phyloP scores from a whole-genome alignment of 1,140 invertebrate genomes.

The Drosophila ambigua region DNA sequence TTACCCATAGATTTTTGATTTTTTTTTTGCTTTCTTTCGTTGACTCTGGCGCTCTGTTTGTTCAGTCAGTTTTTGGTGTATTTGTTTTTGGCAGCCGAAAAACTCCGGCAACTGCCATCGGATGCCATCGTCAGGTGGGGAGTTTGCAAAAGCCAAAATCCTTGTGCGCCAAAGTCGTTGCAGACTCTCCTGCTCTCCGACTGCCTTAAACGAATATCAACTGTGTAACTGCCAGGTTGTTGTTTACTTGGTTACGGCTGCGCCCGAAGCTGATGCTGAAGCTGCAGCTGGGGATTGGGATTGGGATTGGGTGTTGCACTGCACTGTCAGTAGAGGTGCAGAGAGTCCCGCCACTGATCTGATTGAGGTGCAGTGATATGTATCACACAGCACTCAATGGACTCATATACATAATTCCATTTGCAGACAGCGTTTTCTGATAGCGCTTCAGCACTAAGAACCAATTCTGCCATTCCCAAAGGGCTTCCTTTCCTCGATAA shows the following conservation, averaged over 20 bases:
- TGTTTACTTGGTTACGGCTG: conserved; percentile 75
- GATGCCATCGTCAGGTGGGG: conserved; percentile 33
- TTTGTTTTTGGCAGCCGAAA: conserved; percentile 70
- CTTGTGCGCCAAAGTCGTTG: conserved; percentile 13
- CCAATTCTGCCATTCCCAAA: no score
- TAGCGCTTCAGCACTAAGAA: no score
- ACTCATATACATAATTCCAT: no score
- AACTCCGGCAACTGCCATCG: conserved; percentile 24
- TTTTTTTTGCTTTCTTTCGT: conserved; percentile 21
- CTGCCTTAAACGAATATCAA: conserved; percentile 73
- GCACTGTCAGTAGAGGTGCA: neutral
- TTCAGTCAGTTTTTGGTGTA: conserved; percentile 66
- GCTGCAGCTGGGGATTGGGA: conserved; percentile 4
- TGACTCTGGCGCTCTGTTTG: conserved; percentile 44
- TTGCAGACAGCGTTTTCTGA: no score
- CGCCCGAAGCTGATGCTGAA: conserved; percentile 28
- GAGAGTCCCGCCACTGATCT: neutral
- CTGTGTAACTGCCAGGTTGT: conserved; percentile 62
- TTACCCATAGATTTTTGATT: conserved; percentile 11
- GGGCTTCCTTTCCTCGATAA: no score
- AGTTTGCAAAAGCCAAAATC: conserved; percentile 65
- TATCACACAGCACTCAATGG: no score
- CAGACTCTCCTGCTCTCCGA: conserved; percentile 12
- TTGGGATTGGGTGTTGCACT: conserved; percentile 17
- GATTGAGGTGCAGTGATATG: no score